Percentiles rank a stretch among this genome's conserved stretches.
These are phyloP conservation scores for Drosophila navojoa DNA, from an alignment of 1,140 invertebrate species.

Conservation along the genomic window DNA sequence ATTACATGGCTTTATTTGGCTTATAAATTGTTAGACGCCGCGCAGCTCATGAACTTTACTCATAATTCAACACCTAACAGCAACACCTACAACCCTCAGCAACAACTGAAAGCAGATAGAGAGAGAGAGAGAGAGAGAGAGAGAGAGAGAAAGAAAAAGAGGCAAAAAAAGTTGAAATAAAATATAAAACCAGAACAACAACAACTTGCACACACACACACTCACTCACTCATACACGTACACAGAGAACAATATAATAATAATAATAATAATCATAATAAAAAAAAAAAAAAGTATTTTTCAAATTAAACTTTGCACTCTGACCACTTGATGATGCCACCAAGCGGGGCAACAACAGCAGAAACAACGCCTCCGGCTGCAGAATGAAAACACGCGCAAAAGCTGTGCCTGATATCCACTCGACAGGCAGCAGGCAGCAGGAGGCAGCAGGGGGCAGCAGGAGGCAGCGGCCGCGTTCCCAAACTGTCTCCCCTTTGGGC, in stretches of 20 bases:
- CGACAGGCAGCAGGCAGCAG: background rate
- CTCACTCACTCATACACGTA: constrained; percentile 5
- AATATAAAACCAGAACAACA: constrained; percentile 53
- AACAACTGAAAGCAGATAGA: constrained; percentile 29
- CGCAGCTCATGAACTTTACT: constrained; percentile 70
- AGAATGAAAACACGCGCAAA: constrained; percentile 42
- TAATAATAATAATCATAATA: constrained; percentile 26
- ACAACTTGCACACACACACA: constrained; percentile 1
- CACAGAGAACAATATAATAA: constrained; percentile 22
- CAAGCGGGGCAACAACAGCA: constrained; percentile 26
- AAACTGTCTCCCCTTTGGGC: constrained; percentile 14
- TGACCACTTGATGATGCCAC: constrained; percentile 78
- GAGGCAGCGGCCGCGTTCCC: background rate
- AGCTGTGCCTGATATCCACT: constrained; percentile 52
- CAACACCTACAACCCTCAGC: constrained; percentile 43
- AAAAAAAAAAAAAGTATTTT: constrained; percentile 66
- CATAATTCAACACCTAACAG: constrained; percentile 77
- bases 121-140: no score
- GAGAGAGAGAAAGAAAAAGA: no score
- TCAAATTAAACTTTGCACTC: constrained; percentile 80
- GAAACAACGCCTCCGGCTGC: constrained; percentile 30
- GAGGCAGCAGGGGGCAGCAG: no score
- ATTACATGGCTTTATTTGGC: constrained; percentile 77
- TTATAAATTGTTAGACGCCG: constrained; percentile 67
- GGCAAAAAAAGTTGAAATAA: no score